Conservation (phyloP, 2,888 invertebrate species). For the Athetis lepigone region DNA sequence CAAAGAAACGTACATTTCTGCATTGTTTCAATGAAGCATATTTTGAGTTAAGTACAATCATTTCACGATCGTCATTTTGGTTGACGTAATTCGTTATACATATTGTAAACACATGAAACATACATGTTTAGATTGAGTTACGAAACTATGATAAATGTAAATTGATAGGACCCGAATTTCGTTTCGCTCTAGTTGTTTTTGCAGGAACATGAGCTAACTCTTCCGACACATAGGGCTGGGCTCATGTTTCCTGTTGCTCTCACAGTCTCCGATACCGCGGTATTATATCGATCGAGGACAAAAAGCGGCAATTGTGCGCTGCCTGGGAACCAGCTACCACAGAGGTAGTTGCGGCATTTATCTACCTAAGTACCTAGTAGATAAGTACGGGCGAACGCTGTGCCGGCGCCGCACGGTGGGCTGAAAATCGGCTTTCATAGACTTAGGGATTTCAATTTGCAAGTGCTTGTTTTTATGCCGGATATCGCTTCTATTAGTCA, state of each 20-base stretch:
- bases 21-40: constrained; percentile 40
- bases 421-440: too few species aligned
- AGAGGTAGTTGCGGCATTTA: constrained; percentile 51
- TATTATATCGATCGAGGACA: constrained; percentile 79
- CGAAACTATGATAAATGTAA: constrained; percentile 63
- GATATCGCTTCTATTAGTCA: too few species aligned
- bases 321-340: constrained; percentile 76
- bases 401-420: too few species aligned
- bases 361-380: constrained; percentile 26
- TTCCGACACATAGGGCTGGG: constrained; percentile 93
- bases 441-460: too few species aligned
- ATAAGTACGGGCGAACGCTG: constrained; percentile 15
- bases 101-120: constrained; percentile 28
- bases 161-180: constrained; percentile 76
- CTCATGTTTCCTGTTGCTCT: constrained; percentile 93
- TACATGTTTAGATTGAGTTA: constrained; percentile 32
- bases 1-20: constrained; percentile 43
- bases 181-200: constrained; percentile 91
- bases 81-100: constrained; percentile 12
- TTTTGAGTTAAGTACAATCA: neutral
- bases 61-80: neutral
- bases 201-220: constrained; percentile 91
- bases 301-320: constrained; percentile 79
- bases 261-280: constrained; percentile 91
- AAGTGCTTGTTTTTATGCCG: too few species aligned